Conservation (phyloP, 2,113 vertebrate genomes). For the Microcebus ravelobensis region DNA sequence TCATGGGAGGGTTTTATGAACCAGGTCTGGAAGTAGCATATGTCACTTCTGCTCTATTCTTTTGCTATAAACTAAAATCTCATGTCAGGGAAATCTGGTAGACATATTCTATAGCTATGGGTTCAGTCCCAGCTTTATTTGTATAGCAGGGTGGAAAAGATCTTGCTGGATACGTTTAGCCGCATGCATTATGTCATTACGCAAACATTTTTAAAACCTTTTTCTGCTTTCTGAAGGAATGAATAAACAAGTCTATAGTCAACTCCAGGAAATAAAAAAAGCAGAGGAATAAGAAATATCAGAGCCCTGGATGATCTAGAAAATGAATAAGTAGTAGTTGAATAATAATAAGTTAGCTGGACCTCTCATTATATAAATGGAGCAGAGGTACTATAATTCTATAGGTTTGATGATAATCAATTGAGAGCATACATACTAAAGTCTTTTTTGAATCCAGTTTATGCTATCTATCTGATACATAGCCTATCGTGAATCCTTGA, state of each 20-base stretch:
- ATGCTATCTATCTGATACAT: not conserved
- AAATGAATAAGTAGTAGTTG: not conserved
- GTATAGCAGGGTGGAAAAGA: not conserved
- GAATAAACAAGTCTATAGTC: not conserved
- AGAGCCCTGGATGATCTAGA: not conserved
- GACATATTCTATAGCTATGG: not conserved
- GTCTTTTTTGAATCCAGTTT: not conserved
- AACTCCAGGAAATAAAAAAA: not conserved
- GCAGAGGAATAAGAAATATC: not conserved
- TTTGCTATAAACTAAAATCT: constrained; percentile 7
- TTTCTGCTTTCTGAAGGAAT: constrained; percentile 38
- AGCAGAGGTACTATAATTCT: not conserved
- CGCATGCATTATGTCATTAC: not conserved
- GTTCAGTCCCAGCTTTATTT: not conserved
- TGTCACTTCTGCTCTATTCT: not conserved
- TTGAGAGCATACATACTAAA: not conserved
- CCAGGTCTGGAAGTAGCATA: not conserved
- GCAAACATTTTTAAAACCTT: not conserved
- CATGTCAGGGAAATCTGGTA: not conserved
- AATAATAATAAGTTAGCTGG: not conserved
- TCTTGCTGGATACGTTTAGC: not conserved
- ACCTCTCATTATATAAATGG: not conserved
- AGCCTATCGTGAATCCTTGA: not conserved
- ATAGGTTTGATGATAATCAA: not conserved
- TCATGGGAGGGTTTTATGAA: not conserved